Conservation (phyloP, 1,140 invertebrate species). For the Spodoptera litura region DNA sequence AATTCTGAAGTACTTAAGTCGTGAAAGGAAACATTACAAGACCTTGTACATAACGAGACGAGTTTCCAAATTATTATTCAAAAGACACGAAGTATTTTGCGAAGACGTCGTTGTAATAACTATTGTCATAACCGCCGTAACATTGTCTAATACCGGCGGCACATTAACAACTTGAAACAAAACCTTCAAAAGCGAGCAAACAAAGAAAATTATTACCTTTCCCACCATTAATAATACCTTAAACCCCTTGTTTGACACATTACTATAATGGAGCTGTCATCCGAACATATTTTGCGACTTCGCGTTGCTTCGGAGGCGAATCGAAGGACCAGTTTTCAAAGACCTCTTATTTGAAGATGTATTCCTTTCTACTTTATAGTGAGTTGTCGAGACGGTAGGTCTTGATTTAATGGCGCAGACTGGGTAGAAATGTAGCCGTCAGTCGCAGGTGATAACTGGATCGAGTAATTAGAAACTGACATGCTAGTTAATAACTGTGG, state of each 20-base stretch:
- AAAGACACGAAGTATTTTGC: neutral
- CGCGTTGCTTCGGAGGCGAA: constrained; percentile 38
- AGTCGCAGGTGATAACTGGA: constrained; percentile 82
- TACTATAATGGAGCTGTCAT: constrained; percentile 71
- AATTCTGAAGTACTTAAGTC: too few species aligned
- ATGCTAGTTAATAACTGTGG: constrained; percentile 75
- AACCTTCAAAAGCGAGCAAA: constrained; percentile 49
- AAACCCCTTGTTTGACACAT: constrained; percentile 55
- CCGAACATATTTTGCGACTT: constrained; percentile 65
- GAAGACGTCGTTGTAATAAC: neutral
- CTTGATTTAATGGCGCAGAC: constrained; percentile 27
- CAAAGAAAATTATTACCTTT: constrained; percentile 50
- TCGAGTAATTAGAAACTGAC: constrained; percentile 82
- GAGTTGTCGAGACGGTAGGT: constrained; percentile 28
- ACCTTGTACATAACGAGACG: too few species aligned
- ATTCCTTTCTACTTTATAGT: constrained; percentile 12
- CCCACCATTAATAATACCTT: constrained; percentile 51
- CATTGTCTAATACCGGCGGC: neutral
- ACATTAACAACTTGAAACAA: constrained; percentile 29
- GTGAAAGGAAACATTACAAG: too few species aligned
- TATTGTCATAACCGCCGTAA: neutral
- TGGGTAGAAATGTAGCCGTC: constrained; percentile 67
- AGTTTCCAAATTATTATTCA: too few species aligned
- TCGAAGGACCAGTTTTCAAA: constrained; percentile 46
- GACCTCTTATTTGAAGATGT: constrained; percentile 36